Evolutionary conservation across 2,888 invertebrate species (phyloP), one percentile per base, ranked within the genome.

Genomic region (Neria commutata): DNA sequence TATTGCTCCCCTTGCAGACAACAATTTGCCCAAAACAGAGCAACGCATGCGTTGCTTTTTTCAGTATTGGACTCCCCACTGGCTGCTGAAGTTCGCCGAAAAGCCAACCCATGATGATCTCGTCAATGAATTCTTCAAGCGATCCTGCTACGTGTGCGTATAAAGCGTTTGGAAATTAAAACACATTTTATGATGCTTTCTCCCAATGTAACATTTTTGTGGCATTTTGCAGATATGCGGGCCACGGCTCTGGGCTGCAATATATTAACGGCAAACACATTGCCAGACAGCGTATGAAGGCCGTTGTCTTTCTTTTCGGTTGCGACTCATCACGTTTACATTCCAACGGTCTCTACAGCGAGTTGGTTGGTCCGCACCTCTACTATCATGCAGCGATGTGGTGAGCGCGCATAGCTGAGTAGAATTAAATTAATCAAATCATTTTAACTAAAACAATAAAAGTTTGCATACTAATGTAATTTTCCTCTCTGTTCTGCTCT

Each of bases 211-310:
- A 21, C 29, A 24, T 33, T 21, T 25, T 25, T 16, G 24, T 33
- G 24, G 5, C 29, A 47, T 21, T 51, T 58, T 74, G 48, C 71
- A 89, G 89, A 16, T 91, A 89, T 76, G 85, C 85, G 71, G 91
- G 90, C 23, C 90, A 91, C 76, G 89, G 90, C 3, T 85, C 85
- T 60, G 90, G 90, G 0, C 80, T 84, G 42, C 86, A 87, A 69
- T 87, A 85, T 70, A 79, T 88, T 49, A 81, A 84, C 16, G 83
- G 84, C 23, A 84, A 85, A 40, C 80, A 83, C 63, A 81, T 90
- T 48, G 84, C 86, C 68, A 83, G 84, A 65, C 74, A 85, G 45
- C 75, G 82, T 47, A 84, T 87, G 46, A 83, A 84, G 47, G 68
- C 62, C 64, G 85, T 86, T 14, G 85, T 86, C 11, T 79, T 90